Percentiles rank a stretch among this genome's conserved stretches.
phyloP scores from a whole-genome alignment of 2,113 vertebrate species.

The Octodon degus region DNA sequence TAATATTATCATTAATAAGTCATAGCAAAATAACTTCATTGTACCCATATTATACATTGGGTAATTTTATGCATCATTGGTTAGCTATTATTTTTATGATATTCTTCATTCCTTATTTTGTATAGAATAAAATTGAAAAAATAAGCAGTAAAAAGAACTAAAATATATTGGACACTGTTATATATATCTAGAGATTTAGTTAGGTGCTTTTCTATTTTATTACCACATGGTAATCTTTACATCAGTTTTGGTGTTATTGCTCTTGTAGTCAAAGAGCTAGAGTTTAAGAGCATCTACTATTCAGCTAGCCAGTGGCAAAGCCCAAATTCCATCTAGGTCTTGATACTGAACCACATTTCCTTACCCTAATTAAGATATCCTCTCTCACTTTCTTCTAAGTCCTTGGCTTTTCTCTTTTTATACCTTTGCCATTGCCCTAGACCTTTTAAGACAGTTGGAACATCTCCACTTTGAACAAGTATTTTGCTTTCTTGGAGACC shows the following conservation, averaged over 20 bases:
- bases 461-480: slow-evolving; percentile 34
- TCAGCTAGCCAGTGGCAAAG: background rate
- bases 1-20: slow-evolving; percentile 40
- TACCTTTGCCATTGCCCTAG: background rate
- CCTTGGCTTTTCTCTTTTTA: background rate
- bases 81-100: slow-evolving; percentile 23
- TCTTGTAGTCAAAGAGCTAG: slow-evolving; percentile 6
- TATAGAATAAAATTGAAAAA: slow-evolving; percentile 29
- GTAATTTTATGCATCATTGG: slow-evolving; percentile 55
- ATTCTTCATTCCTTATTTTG: background rate
- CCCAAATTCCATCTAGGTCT: background rate
- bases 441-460: slow-evolving; percentile 36
- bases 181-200: background rate
- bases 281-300: background rate
- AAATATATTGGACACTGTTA: background rate
- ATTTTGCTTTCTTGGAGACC: background rate
- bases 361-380: background rate
- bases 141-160: background rate
- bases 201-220: background rate
- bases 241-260: background rate
- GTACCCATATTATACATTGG: background rate
- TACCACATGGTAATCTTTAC: background rate
- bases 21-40: slow-evolving; percentile 33
- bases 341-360: background rate
- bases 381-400: slow-evolving; percentile 5